Percentiles rank a stretch among this genome's conserved stretches.
phyloP scores from a whole-genome alignment of 64 coral and sea anemone genomes.

The Stylophora pistillata region DNA sequence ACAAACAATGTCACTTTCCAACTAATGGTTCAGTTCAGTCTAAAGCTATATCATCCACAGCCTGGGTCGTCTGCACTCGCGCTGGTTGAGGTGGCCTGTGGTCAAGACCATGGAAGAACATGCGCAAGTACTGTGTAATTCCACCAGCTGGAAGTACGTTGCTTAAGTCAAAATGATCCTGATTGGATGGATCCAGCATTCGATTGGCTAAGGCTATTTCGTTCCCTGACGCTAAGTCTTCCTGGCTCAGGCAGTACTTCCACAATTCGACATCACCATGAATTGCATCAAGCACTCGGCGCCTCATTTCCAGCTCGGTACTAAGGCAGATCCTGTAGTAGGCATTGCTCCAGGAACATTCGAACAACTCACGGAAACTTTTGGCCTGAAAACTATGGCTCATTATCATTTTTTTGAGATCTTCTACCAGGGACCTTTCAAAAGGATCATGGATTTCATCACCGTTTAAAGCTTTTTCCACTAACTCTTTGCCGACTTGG shows the following conservation, averaged over 20 bases:
- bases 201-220: background rate
- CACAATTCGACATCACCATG: background rate
- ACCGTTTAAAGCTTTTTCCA: background rate
- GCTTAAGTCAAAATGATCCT: background rate
- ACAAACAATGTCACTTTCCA: too few relatives aligned
- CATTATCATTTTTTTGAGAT: background rate
- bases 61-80: too few relatives aligned
- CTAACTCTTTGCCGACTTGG: background rate
- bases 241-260: slow-evolving; percentile 3
- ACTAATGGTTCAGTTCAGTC: too few relatives aligned
- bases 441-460: background rate
- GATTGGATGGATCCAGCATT: slow-evolving; percentile 7
- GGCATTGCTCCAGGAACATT: background rate
- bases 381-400: background rate
- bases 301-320: background rate
- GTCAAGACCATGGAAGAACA: background rate
- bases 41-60: too few relatives aligned
- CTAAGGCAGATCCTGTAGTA: background rate
- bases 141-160: background rate
- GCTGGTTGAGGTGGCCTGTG: too few relatives aligned
- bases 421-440: background rate
- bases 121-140: background rate
- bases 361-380: background rate
- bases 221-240: background rate
- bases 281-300: background rate